Percentiles rank a stretch among this genome's conserved stretches.
Conservation (phyloP, 2,888 invertebrate species). For the Harpalus rubripes region DNA sequence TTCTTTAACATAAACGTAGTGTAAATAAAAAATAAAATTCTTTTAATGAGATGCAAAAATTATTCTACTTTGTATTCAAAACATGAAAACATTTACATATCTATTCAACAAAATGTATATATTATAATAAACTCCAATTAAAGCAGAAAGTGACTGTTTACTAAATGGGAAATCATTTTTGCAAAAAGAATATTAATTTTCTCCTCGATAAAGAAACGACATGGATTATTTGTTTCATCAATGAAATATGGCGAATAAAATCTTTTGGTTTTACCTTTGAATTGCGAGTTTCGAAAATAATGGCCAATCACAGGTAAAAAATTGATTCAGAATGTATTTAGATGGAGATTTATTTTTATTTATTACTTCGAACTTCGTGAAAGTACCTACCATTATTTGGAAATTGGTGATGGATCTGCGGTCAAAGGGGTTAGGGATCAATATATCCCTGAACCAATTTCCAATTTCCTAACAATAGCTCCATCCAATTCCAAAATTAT, state of each 20-base stretch:
- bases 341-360: background rate
- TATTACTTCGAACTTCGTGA: background rate
- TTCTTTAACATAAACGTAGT: background rate
- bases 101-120: background rate
- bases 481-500: background rate
- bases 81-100: conserved; percentile 11
- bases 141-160: background rate
- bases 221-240: background rate
- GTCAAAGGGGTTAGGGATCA: background rate
- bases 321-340: background rate
- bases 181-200: too few relatives aligned
- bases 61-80: conserved; percentile 44
- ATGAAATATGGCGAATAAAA: too few relatives aligned
- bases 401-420: conserved; percentile 1
- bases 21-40: conserved; percentile 12
- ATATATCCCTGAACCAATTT: background rate
- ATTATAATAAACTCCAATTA: conserved; percentile 28
- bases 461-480: background rate
- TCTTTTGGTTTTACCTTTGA: background rate
- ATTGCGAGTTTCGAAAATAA: background rate
- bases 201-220: too few relatives aligned
- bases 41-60: conserved; percentile 35
- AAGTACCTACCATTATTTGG: conserved; percentile 2
- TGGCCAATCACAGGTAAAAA: background rate
- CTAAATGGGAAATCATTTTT: conserved; percentile 4